These are phyloP conservation scores for Ptychoptera albimana DNA, from an alignment of 2,888 invertebrate species.

Conservation along the genomic window DNA sequence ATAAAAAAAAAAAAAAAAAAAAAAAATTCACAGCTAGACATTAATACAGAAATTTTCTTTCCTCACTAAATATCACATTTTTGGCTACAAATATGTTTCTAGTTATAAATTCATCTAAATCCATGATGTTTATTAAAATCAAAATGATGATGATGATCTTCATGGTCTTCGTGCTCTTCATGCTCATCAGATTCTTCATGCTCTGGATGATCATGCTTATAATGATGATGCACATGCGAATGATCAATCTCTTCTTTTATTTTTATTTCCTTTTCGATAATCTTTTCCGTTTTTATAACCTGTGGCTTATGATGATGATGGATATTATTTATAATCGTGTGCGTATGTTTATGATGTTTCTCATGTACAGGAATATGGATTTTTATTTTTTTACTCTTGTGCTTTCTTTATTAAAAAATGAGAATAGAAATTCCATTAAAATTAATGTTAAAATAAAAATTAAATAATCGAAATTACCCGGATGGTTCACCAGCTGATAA, in stretches of 20 bases:
- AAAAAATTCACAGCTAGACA: no score
- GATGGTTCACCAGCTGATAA: neutral
- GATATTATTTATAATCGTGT: slow-evolving; percentile 27
- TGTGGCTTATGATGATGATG: slow-evolving; percentile 31
- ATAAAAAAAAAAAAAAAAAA: no score
- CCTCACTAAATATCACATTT: no score
- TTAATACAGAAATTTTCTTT: no score
- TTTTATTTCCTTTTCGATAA: slow-evolving; percentile 24
- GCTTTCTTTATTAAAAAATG: slow-evolving; percentile 7
- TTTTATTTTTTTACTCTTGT: slow-evolving; percentile 26
- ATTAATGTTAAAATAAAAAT: neutral
- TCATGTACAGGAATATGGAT: slow-evolving; percentile 29
- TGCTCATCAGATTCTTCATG: slow-evolving; percentile 1
- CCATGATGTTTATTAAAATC: no score
- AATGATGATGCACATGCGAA: slow-evolving; percentile 27
- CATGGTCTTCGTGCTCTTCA: slow-evolving; percentile 3
- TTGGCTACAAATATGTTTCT: no score
- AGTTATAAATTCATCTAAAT: no score
- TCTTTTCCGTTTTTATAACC: slow-evolving; percentile 29
- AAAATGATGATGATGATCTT: neutral
- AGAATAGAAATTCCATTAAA: neutral
- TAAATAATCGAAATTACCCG: neutral
- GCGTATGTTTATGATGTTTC: slow-evolving; percentile 28
- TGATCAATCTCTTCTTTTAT: slow-evolving; percentile 20
- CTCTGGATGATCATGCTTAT: slow-evolving; percentile 12